Base-by-base conservation (phyloP, 2,113 vertebrate genomes). In the Myodes glareolus region DNA sequence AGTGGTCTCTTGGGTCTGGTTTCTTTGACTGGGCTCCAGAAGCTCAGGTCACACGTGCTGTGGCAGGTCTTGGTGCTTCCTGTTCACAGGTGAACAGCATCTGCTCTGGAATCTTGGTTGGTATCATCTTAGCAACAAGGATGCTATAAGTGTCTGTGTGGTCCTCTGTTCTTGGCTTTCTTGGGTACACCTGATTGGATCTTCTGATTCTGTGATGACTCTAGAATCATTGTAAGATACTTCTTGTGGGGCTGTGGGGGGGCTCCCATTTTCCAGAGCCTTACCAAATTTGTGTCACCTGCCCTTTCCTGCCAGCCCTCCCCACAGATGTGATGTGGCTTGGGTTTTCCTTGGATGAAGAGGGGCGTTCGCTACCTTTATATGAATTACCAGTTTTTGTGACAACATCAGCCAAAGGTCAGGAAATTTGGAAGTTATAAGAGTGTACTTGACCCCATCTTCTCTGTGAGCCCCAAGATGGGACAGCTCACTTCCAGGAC, bases 31-130 rank as follows among this genome's bases (percentile, higher is more conserved):
- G 25, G 42, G 25, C 39, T 21, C 63, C 42, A 29, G 9, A 42
- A 45, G 5, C 17, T 87, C 2, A 1, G 3, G n/a, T 12, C 19
- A 33, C 1, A 14, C 3, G 1, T 61, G 61, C 8, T 65, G 27
- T 86, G 61, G 5, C 5, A 0, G 6, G 19, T 47, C n/a, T 67
- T 10, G 1, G 39, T 68, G 29, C 39, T 19, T 86, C 16, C 61
- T 12, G 14, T 68, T 87, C 29, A 6, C 4, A 17, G 16, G 42
- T 67, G 63, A 68, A 68, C 17, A 50, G 10, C 31, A 0, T 3
- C 31, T 12, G 5, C 82, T 65, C 82, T 67, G 82, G 29, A 11
- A 7, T 68, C 42, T 86, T 45, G n/a, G n/a, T 29, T 63, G 23
- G n/a, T 27, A 17, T 42, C 25, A 27, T 84, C 58, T 63, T 63